Percentiles rank a stretch among this genome's conserved stretches.
Evolutionary conservation across 2,797 vertebrate genomes (phyloP).

Genomic region (Accipiter fasciatus): DNA sequence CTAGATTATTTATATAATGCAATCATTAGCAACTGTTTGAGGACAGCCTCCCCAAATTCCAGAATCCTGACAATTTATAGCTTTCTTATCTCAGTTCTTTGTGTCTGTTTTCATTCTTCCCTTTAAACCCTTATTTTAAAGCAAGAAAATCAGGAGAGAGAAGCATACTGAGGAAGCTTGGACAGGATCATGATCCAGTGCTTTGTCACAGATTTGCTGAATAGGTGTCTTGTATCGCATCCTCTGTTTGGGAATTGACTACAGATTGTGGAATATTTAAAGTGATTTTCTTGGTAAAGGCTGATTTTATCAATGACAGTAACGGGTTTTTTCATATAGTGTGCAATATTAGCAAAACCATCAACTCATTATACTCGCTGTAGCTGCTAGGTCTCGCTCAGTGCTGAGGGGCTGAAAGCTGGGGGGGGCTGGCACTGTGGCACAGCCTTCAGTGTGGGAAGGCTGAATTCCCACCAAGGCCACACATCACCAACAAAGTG

Average conservation of each 20-base stretch:
- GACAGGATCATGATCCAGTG: fast-evolving
- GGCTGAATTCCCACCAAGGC: not conserved
- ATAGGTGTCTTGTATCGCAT: not conserved
- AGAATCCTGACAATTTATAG: not conserved
- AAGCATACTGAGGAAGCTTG: not conserved
- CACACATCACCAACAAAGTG: fast-evolving
- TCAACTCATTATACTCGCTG: not conserved
- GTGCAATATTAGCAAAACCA: not conserved
- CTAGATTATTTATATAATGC: not conserved
- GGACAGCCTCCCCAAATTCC: not conserved
- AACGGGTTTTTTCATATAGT: not conserved
- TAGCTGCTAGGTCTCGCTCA: not conserved
- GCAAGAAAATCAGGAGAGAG: not conserved
- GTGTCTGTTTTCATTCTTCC: not conserved
- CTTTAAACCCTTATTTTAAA: not conserved
- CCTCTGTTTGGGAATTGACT: not conserved
- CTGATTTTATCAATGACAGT: not conserved
- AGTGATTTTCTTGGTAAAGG: not conserved
- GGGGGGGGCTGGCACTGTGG: not conserved
- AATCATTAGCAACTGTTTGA: not conserved
- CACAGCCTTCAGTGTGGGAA: not conserved
- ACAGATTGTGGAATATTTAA: not conserved
- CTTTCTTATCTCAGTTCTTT: not conserved
- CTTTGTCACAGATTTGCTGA: not conserved
- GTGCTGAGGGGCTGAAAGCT: not conserved